Conservation (phyloP, 2,888 invertebrate species). For the Drosophila affinis region DNA sequence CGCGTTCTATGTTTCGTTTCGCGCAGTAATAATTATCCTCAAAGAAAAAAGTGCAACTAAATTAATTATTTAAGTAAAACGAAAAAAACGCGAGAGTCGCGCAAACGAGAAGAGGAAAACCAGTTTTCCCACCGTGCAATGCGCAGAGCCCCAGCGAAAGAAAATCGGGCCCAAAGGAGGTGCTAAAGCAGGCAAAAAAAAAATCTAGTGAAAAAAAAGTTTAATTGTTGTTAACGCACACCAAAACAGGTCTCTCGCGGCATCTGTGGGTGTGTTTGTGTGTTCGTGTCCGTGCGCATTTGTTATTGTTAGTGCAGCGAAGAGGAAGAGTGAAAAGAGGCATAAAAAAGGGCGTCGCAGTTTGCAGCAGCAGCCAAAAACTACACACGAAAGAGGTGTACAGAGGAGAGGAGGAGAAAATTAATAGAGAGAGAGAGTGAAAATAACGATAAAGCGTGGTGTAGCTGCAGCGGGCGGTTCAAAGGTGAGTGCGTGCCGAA, state of each 20-base stretch:
- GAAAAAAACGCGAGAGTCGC: constrained; percentile 7
- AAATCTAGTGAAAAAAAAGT: constrained; percentile 55
- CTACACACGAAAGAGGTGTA: constrained; percentile 32
- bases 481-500: constrained; percentile 74
- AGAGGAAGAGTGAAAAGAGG: constrained; percentile 48
- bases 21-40: neutral
- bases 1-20: constrained; percentile 16
- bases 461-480: constrained; percentile 29
- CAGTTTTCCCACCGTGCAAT: constrained; percentile 37
- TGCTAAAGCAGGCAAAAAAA: constrained; percentile 35
- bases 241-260: constrained; percentile 25
- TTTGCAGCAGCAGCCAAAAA: constrained; percentile 57
- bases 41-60: constrained; percentile 6
- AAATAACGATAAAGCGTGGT: constrained; percentile 27
- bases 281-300: constrained; percentile 42
- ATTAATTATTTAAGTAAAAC: constrained; percentile 14
- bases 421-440: constrained; percentile 8
- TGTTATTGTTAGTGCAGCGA: constrained; percentile 20
- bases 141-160: constrained; percentile 55
- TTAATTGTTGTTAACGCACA: constrained; percentile 48
- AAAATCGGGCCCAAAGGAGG: constrained; percentile 46
- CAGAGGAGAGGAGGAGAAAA: constrained; percentile 13
- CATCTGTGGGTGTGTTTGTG: constrained; percentile 22
- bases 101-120: neutral
- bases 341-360: constrained; percentile 69